Evolutionary conservation across 2,113 vertebrate species (phyloP).

Genomic region (Grus americana): DNA sequence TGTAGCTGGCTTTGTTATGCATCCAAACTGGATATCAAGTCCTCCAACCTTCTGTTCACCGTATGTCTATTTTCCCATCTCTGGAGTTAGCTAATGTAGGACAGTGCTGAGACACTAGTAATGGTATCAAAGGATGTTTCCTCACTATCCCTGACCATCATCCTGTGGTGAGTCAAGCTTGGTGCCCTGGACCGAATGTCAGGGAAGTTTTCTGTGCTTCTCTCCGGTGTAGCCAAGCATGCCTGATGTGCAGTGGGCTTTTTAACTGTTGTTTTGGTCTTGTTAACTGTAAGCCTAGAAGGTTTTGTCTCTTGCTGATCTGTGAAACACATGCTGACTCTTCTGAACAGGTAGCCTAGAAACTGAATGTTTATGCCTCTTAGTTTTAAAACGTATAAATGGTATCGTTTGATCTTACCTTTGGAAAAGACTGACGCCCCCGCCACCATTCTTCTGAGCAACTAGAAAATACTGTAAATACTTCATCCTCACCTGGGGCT

Average conservation of each 20-base stretch:
- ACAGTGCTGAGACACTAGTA: not conserved
- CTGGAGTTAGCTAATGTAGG: not conserved
- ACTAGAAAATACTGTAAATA: not conserved
- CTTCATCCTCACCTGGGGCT: not conserved
- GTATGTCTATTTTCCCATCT: not conserved
- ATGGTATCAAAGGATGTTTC: not conserved
- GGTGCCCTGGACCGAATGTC: not conserved
- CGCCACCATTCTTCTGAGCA: not conserved
- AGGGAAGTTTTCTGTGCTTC: not conserved
- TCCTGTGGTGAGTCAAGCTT: not conserved
- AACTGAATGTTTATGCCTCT: not conserved
- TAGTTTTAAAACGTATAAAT: not conserved
- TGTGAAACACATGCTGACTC: not conserved
- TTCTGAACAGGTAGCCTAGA: constrained; percentile 16
- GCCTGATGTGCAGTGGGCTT: not conserved
- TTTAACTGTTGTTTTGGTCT: not conserved
- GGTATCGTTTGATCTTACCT: not conserved
- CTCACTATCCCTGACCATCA: not conserved
- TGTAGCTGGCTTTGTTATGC: not conserved
- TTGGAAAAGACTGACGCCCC: not conserved
- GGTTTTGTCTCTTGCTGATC: not conserved
- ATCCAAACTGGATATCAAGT: not conserved
- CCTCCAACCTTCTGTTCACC: not conserved
- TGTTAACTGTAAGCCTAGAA: not conserved
- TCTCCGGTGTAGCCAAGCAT: not conserved